Base-by-base conservation (phyloP, 2,113 vertebrate genomes). In the Rousettus leschenaultii region DNA sequence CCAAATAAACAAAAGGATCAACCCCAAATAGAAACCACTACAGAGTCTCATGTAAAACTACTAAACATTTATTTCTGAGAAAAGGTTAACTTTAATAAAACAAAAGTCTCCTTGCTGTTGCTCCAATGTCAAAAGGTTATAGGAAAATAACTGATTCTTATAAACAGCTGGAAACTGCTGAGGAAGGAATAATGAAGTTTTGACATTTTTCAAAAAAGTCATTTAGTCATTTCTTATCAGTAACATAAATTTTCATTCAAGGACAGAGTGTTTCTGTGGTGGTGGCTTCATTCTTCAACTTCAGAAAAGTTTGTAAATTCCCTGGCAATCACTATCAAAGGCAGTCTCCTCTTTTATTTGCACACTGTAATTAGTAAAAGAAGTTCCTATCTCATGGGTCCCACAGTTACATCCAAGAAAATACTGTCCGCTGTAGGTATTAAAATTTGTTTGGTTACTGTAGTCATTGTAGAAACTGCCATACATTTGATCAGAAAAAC, bases 1-100 rank as follows among this genome's bases (percentile, higher is more conserved):
- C 59, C 10, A 16, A 74, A 74, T 22, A n/a, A 70, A 63, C 11
- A 73, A 66, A 91, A 74, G 24, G 24, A 86, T 1, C 8, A 83
- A 63, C 6, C 80, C 5, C 7, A 43, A 94, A 70, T 22, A 65
- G 6, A 94, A 94, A 3, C 10, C 51, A 91, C 57, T 65, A 57
- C 6, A 68, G 35, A 93, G n/a, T 43, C 84, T 43, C 35, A 63
- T 6, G n/a, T 78, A 48, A 96, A 78, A 9, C 7, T 38, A 75
- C 11, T 21, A 85, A 91, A 65, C 15, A 35, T 95, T 96, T 97
- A 93, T 96, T 95, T 96, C 70, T 24, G 14, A 84, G 26, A 26
- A 92, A 88, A 61, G 3, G 0, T 63, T 80, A 48, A 53, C 14
- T 77, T 57, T 9, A 7, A 30, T 80, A 65, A 88, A 83, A 79